Evolutionary conservation across 2,113 vertebrate genomes (phyloP), one percentile per base, ranked within the genome.

Genomic region (Eptatretus burgeri): DNA sequence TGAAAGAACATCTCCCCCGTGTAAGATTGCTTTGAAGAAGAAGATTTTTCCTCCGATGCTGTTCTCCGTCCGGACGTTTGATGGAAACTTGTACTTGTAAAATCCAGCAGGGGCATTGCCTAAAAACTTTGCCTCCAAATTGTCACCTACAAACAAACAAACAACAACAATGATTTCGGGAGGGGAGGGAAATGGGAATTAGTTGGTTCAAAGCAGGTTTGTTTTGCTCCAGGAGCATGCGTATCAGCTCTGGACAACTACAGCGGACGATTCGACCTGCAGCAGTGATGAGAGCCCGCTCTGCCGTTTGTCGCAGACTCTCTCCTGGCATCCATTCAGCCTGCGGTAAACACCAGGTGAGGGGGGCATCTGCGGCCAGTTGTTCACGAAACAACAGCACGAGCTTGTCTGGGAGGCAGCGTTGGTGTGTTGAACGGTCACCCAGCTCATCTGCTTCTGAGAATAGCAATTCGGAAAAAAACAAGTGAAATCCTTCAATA

Each of bases 21-120:
- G 73, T 49, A 93, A 75, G 10, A 88, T 20, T 16, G 91, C 89
- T 78, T 94, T 98, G 76, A 93, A 98, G 76, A 98, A 98, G 75
- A 98, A 98, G 7, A 94, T 75, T 73, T 86, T 94, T 65, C 75
- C 77, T 65, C 91, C 91, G 0, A 80, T 5, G 0, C 64, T 72
- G 68, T 69, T 70, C 69, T 84, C 81, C 1, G 75, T 81, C 68
- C 75, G 78, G 64, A 74, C 1, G 8, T 74, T 74, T 72, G 68
- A 76, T 64, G 89, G 89, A 68, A 87, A 82, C 74, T 82, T 88
- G 74, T 83, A 94, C 73, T 87, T 89, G 77, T 94, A 94, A 71
- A 88, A 76, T 62, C 89, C 91, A 18, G 79, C 80, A 1, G 91
- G 91, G 1, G 85, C 80, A 50, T 93, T 94, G 65, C 91, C 82